Conservation (phyloP, 2,797 vertebrate species). For the Salarias fasciatus region DNA sequence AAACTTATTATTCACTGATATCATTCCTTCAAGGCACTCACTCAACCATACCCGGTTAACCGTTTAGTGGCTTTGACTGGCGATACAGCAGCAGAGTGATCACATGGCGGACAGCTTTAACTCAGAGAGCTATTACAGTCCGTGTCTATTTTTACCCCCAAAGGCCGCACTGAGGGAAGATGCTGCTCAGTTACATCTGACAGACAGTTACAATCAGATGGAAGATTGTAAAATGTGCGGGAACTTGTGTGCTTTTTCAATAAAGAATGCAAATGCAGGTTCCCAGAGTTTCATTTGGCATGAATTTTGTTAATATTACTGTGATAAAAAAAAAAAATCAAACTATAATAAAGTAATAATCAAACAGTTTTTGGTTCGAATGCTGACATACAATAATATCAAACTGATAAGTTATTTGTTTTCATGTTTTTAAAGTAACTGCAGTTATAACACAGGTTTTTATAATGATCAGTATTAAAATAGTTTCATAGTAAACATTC, state of each 20-base stretch:
- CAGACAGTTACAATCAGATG: slow-evolving; percentile 23
- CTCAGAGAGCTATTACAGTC: slow-evolving; percentile 61
- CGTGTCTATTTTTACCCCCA: slow-evolving; percentile 67
- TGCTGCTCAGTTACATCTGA: slow-evolving; percentile 34
- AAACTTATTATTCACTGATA: neutral
- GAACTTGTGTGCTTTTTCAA: slow-evolving; percentile 10
- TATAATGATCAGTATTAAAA: too few species aligned
- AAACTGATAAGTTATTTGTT: too few species aligned
- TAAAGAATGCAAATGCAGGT: too few species aligned
- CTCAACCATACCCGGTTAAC: neutral
- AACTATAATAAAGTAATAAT: too few species aligned
- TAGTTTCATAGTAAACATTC: too few species aligned
- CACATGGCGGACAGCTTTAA: slow-evolving; percentile 69
- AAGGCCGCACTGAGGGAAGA: slow-evolving; percentile 50
- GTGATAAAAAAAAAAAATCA: neutral
- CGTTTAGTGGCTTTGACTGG: slow-evolving; percentile 12
- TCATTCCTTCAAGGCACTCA: neutral
- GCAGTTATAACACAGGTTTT: too few species aligned
- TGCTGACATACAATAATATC: too few species aligned
- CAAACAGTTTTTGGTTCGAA: too few species aligned
- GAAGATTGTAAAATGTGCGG: slow-evolving; percentile 22
- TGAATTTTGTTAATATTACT: too few species aligned
- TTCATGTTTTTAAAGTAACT: too few species aligned
- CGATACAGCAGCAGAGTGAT: slow-evolving; percentile 24
- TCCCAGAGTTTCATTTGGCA: too few species aligned